phyloP scores from a whole-genome alignment of 2,797 vertebrate species.

The Cygnus olor region DNA sequence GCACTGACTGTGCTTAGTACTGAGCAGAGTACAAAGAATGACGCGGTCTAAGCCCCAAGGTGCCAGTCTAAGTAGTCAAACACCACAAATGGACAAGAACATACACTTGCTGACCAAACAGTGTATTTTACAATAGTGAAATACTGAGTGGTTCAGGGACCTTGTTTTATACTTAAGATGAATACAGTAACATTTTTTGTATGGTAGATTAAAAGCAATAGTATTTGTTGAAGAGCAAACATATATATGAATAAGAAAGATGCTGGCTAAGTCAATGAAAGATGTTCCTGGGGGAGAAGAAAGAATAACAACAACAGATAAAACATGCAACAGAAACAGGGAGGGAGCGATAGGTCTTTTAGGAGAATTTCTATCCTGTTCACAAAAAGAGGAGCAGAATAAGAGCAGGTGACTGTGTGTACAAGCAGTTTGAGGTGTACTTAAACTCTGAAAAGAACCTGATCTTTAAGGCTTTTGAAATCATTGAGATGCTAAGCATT shows the following conservation, averaged over 20 bases:
- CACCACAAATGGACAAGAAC: not conserved
- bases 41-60: not conserved
- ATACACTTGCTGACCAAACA: not conserved
- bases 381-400: not conserved
- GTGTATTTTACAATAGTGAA: not conserved
- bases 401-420: not conserved
- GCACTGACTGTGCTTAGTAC: not conserved
- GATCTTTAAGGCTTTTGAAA: not conserved
- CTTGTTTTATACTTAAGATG: not conserved
- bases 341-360: not conserved
- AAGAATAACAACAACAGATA: not conserved
- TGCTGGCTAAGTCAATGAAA: not conserved
- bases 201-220: not conserved
- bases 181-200: not conserved
- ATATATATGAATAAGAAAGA: not conserved
- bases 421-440: not conserved
- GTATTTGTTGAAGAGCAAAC: not conserved
- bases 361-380: not conserved
- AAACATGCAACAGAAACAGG: not conserved
- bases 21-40: not conserved
- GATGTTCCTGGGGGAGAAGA: not conserved
- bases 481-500: not conserved
- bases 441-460: not conserved
- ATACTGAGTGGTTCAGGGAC: not conserved
- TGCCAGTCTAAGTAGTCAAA: not conserved